phyloP scores from a whole-genome alignment of 2,797 vertebrate species.

The Sandelia bainsii region DNA sequence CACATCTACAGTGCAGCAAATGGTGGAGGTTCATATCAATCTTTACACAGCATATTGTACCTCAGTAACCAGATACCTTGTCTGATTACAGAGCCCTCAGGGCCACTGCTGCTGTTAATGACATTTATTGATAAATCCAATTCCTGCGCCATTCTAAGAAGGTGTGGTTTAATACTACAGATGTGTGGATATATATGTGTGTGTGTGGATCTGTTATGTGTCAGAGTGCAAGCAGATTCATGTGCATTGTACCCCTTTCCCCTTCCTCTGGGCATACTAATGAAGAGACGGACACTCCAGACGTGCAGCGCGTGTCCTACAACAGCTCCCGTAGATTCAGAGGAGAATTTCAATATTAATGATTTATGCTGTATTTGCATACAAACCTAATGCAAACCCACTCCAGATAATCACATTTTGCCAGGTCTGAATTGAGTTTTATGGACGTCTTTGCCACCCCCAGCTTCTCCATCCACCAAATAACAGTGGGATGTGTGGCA shows the following conservation, averaged over 20 bases:
- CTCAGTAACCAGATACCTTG: conserved; percentile 76
- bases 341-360: conserved; percentile 85
- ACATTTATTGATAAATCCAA: conserved; percentile 77
- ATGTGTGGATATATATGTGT: conserved; percentile 35
- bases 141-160: conserved; percentile 64
- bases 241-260: conserved; percentile 42
- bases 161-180: conserved; percentile 59
- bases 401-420: conserved; percentile 87
- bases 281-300: conserved; percentile 76
- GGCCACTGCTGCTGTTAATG: conserved; percentile 71
- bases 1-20: conserved; percentile 82
- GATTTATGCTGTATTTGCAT: conserved; percentile 87
- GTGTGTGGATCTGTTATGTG: conserved; percentile 59
- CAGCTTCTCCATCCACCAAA: conserved; percentile 60
- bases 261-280: conserved; percentile 74
- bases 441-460: conserved; percentile 70
- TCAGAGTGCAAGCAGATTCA: conserved; percentile 65
- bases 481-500: conserved; percentile 64
- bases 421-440: conserved; percentile 85
- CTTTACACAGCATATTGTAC: conserved; percentile 74
- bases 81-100: conserved; percentile 72
- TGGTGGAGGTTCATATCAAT: conserved; percentile 77
- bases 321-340: conserved; percentile 70
- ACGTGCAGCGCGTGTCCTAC: conserved; percentile 70
- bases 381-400: conserved; percentile 87